Percentiles rank a stretch among this genome's conserved stretches.
Conservation (phyloP, 2,797 vertebrate genomes). For the Esox masquinongy region DNA sequence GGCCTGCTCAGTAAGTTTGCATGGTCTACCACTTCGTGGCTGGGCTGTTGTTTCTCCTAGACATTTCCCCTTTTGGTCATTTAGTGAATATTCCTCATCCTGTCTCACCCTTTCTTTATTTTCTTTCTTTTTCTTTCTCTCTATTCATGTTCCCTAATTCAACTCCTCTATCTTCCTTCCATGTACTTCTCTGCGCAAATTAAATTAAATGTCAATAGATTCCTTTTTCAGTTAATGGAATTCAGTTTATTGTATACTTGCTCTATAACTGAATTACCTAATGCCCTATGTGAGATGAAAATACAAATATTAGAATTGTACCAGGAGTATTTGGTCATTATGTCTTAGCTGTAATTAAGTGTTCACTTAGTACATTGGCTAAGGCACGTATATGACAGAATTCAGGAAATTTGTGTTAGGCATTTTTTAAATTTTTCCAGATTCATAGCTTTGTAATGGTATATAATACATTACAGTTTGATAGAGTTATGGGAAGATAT, state of each 20-base stretch:
- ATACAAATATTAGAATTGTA: conserved; percentile 21
- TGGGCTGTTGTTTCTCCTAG: too few relatives aligned
- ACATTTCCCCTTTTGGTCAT: too few relatives aligned
- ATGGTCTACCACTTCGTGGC: too few relatives aligned
- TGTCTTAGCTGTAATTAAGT: conserved; percentile 1
- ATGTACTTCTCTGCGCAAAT: neutral
- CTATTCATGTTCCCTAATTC: conserved; percentile 2
- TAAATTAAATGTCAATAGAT: conserved; percentile 25
- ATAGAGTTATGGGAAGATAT: too few relatives aligned
- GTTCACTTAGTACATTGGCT: neutral
- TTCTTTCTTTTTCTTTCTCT: neutral
- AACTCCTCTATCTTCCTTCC: conserved; percentile 2
- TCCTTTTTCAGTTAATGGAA: conserved; percentile 19
- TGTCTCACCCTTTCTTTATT: conserved; percentile 7
- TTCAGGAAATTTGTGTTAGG: too few relatives aligned
- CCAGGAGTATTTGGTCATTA: conserved; percentile 32
- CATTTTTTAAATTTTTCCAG: too few relatives aligned
- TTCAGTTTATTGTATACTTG: conserved; percentile 23
- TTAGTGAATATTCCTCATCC: neutral
- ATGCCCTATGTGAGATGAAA: conserved; percentile 23
- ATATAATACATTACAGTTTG: too few relatives aligned
- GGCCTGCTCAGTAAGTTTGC: too few relatives aligned
- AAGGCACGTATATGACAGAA: neutral
- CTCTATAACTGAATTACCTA: conserved; percentile 33
- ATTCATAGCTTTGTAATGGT: too few relatives aligned